Percentiles rank a stretch among this genome's conserved stretches.
Conservation (phyloP, 2,797 vertebrate species). For the Synanceia verrucosa region DNA sequence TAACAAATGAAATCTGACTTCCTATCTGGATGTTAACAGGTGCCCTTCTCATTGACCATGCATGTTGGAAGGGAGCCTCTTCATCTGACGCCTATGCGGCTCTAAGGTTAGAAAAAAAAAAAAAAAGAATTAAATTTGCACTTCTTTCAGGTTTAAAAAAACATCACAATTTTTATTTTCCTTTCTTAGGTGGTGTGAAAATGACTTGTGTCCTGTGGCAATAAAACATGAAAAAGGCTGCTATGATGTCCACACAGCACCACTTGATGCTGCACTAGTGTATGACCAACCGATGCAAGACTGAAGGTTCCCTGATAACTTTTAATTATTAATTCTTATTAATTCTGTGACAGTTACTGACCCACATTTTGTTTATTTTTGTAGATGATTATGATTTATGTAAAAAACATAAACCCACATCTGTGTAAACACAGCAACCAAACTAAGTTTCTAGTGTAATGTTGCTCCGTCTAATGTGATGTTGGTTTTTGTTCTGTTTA, state of each 20-base stretch:
- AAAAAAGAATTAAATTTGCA: not conserved
- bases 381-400: not conserved
- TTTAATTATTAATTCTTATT: no score
- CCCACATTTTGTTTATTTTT: not conserved
- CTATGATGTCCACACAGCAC: conserved; percentile 59
- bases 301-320: conserved; percentile 16
- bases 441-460: not conserved
- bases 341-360: not conserved
- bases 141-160: not conserved
- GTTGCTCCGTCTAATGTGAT: not conserved
- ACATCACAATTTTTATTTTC: not conserved
- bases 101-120: conserved; percentile 71
- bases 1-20: not conserved
- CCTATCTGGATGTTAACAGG: conserved; percentile 67
- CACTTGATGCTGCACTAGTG: conserved; percentile 77
- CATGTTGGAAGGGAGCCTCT: conserved; percentile 76
- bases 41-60: conserved; percentile 83
- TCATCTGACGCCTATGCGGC: conserved; percentile 72
- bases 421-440: not conserved
- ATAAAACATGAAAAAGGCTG: conserved; percentile 65
- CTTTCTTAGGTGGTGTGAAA: conserved; percentile 82
- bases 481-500: not conserved
- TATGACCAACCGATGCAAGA: conserved; percentile 54
- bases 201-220: conserved; percentile 82
- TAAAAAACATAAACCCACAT: not conserved